Evolutionary conservation across 2,888 invertebrate genomes (phyloP), one percentile per base, ranked within the genome.

Genomic region (Pegoplata infirma): DNA sequence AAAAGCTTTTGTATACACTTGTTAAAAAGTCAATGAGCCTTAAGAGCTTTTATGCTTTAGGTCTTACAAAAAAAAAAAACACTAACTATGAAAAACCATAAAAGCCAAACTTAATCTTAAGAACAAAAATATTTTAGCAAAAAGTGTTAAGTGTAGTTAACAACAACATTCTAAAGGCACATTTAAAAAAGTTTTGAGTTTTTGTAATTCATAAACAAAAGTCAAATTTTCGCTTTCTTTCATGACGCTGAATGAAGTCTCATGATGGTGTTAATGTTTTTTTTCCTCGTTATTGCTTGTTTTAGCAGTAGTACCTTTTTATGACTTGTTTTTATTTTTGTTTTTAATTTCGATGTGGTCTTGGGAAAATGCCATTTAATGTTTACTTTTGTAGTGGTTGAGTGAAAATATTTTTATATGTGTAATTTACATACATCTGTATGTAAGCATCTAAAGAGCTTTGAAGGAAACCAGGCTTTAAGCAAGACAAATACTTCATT

Each of bases 321-420:
- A 14, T 10, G 21, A 51, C 25, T 49, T 66, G n/a, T 61, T 21
- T 25, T n/a, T 32, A 19, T 16, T 61, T 23, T 53, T 61, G 46
- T n/a, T 2, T 5, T 40, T 17, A n/a, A 46, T 49, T 66, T 44
- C 32, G 8, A 12, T 75, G 61, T 68, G 68, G 64, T 69, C 78
- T 75, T 79, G 78, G 78, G 78, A 75, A 75, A 74, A 56, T 71
- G 61, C 12, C 16, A 66, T 74, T 51, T 56, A 61, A 61, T 78
- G 78, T 78, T 78, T 74, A 56, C 78, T 71, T 51, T 79, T 61
- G 28, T 44, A 6, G 8, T 44, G 74, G 63, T 55, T 74, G 78
- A 74, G 64, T 71, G 66, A 59, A 73, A 61, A 71, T 71, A 66
- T 78, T 71, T n/a, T 71, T 19, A 69, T 61, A 68, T 69, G n/a